Percentiles rank a stretch among this genome's conserved stretches.
Conservation (phyloP, 1,140 invertebrate genomes). For the Zelostemma sp. region DNA sequence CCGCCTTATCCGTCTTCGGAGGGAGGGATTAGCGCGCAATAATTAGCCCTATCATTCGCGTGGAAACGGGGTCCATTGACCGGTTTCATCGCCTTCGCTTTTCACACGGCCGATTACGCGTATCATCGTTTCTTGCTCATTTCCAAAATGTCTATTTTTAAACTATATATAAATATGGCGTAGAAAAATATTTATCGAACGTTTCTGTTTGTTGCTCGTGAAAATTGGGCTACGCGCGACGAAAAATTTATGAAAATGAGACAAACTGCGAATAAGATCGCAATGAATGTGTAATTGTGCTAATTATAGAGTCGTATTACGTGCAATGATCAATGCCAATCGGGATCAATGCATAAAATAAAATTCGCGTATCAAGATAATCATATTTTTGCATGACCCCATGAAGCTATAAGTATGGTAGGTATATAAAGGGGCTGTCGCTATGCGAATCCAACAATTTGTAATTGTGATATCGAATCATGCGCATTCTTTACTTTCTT, state of each 20-base stretch:
- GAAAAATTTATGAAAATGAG: too few species aligned
- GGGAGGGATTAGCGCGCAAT: constrained; percentile 16
- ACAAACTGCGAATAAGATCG: too few species aligned
- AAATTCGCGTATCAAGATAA: constrained; percentile 31
- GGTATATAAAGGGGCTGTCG: constrained; percentile 34
- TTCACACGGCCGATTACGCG: background rate
- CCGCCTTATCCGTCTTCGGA: constrained; percentile 27
- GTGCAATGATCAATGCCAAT: constrained; percentile 3
- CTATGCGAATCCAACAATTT: constrained; percentile 5
- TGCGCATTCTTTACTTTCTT: constrained; percentile 35
- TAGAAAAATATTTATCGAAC: background rate
- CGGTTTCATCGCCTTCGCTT: constrained; percentile 30
- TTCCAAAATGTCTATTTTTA: background rate
- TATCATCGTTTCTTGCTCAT: background rate
- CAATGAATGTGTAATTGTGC: background rate
- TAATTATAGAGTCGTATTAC: background rate
- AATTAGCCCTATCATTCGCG: constrained; percentile 12
- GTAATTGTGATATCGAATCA: constrained; percentile 20
- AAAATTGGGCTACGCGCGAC: too few species aligned
- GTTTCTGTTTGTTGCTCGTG: background rate
- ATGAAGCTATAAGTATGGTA: constrained; percentile 5
- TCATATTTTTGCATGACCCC: too few species aligned
- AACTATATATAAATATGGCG: background rate
- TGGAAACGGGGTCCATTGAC: constrained; percentile 48
- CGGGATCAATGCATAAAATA: constrained; percentile 12